phyloP scores from a whole-genome alignment of 30 jellyfish, hydroid and myxozoan genomes.

The Aurelia coerulea region DNA sequence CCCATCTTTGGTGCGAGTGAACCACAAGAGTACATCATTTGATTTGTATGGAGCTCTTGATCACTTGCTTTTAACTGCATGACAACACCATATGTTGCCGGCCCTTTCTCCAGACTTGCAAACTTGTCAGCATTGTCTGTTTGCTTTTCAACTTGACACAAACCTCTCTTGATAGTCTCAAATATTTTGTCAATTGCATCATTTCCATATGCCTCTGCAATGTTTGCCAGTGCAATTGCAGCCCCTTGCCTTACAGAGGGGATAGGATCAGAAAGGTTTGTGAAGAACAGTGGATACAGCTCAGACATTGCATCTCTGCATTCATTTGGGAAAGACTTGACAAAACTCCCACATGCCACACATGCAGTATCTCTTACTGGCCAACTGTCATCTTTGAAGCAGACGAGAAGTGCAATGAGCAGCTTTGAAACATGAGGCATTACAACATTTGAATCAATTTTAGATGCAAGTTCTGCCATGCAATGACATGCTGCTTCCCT shows the following conservation, averaged over 20 bases:
- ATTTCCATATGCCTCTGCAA: constrained; percentile 82
- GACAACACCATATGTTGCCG: constrained; percentile 91
- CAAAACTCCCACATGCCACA: constrained; percentile 97
- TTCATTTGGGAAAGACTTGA: constrained; percentile 80
- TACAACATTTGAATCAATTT: constrained; percentile 60
- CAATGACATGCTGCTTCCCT: constrained; percentile 99
- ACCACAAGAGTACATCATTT: constrained; percentile 99
- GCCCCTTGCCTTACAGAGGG: constrained; percentile 99
- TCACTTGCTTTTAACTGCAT: constrained; percentile 87
- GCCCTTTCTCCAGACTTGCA: constrained; percentile 97
- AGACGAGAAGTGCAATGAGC: constrained; percentile 77
- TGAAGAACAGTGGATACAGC: constrained; percentile 87
- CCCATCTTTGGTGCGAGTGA: constrained; percentile 99
- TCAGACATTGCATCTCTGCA: constrained; percentile 65
- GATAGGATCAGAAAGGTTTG: constrained; percentile 91
- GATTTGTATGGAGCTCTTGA: constrained; percentile 79
- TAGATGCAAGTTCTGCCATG: constrained; percentile 96
- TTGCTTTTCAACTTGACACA: constrained; percentile 66
- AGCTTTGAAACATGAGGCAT: constrained; percentile 77
- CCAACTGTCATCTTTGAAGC: constrained; percentile 99
- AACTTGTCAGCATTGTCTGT: constrained; percentile 81
- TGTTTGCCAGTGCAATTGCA: constrained; percentile 88
- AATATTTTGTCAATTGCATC: constrained; percentile 64
- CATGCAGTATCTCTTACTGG: constrained; percentile 99
- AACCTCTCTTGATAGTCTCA: constrained; percentile 64